These are phyloP conservation scores for Gibbula magus DNA, from an alignment of 2,888 invertebrate genomes.

Conservation along the genomic window DNA sequence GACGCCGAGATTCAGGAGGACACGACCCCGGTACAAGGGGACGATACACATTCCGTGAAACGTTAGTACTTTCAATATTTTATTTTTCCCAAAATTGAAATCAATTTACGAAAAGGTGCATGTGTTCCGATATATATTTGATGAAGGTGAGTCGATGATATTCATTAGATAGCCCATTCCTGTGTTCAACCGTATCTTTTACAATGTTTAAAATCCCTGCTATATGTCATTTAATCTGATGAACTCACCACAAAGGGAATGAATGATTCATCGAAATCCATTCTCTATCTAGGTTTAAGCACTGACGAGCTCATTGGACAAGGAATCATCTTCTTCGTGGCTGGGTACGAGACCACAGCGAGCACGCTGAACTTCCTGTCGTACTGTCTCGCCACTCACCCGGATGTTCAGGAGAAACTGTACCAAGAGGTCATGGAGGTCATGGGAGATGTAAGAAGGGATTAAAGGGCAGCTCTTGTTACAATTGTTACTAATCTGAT, in stretches of 20 bases:
- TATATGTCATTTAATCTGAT: no score
- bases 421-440: constrained; percentile 45
- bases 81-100: no score
- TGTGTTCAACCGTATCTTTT: no score
- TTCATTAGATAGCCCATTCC: no score
- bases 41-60: background rate
- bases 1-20: constrained; percentile 42
- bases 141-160: no score
- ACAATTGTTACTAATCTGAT: no score
- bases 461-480: no score
- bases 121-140: no score
- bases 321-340: constrained; percentile 52
- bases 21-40: background rate
- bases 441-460: constrained; percentile 42
- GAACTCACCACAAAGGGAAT: no score
- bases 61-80: background rate
- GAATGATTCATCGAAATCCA: no score
- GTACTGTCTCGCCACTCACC: constrained; percentile 49
- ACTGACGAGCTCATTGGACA: constrained; percentile 51
- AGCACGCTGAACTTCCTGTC: constrained; percentile 44
- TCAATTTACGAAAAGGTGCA: no score
- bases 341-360: constrained; percentile 59
- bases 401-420: constrained; percentile 51
- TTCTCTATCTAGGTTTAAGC: constrained; percentile 44
- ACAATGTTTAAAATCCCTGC: no score